Conservation (phyloP, 2,888 invertebrate species). For the Tromatobia lineatoria region DNA sequence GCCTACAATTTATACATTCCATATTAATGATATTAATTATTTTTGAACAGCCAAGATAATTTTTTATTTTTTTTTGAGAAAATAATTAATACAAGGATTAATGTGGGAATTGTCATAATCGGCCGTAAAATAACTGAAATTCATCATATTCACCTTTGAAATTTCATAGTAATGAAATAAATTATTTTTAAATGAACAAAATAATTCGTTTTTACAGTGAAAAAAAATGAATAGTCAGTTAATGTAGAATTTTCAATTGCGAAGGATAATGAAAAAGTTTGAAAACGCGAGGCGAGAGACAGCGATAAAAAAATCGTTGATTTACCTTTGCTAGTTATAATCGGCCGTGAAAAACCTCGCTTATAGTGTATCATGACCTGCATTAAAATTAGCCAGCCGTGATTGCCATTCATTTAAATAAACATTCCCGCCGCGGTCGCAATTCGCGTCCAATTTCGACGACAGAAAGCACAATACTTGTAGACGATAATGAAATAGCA, state of each 20-base stretch:
- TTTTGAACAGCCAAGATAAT: background rate
- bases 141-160: no score
- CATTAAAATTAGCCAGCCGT: constrained; percentile 3
- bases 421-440: constrained; percentile 12
- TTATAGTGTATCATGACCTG: background rate
- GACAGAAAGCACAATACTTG: constrained; percentile 46
- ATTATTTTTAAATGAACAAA: no score
- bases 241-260: background rate
- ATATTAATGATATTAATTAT: background rate
- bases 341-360: constrained; percentile 26
- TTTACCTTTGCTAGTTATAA: background rate
- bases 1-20: background rate
- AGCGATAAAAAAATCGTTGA: background rate
- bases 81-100: no score
- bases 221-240: background rate
- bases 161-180: no score
- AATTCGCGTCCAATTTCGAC: constrained; percentile 18
- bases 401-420: constrained; percentile 18
- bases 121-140: no score
- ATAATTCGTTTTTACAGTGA: background rate
- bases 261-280: background rate
- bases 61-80: no score
- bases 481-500: constrained; percentile 16
- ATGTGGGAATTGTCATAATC: no score
- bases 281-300: background rate